Conservation (phyloP, 2,797 vertebrate species). For the Muscicapa striata region DNA sequence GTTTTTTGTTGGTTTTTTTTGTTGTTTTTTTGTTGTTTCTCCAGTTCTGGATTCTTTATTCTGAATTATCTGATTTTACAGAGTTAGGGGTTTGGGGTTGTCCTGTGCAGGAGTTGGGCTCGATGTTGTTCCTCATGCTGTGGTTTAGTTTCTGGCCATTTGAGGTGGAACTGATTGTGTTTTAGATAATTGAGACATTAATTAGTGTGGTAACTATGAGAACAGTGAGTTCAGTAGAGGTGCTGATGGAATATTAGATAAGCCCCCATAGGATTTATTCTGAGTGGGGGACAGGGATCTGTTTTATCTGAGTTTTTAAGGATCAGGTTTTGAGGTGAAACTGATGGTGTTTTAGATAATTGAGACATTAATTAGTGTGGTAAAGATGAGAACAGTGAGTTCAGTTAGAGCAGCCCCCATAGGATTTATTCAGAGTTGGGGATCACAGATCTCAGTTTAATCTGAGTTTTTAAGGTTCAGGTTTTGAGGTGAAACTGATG, state of each 20-base stretch:
- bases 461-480: too few species aligned
- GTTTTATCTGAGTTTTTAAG: background rate
- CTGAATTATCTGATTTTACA: background rate
- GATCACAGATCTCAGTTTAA: accelerated
- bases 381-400: too few species aligned
- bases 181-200: background rate
- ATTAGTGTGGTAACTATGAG: background rate
- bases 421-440: background rate
- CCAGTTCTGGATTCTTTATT: background rate
- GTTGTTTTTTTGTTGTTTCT: background rate
- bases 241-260: too few species aligned
- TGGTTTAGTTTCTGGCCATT: background rate
- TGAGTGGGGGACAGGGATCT: too few species aligned
- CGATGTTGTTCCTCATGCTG: accelerated
- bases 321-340: background rate
- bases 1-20: too few species aligned
- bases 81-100: background rate
- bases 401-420: too few species aligned
- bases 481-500: too few species aligned
- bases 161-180: background rate
- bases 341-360: too few species aligned
- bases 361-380: too few species aligned
- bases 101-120: background rate
- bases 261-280: too few species aligned
- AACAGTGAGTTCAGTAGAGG: too few species aligned